Evolutionary conservation across 2,888 invertebrate species (phyloP), one percentile per base, ranked within the genome.

Genomic region (Sphinx pinastri): DNA sequence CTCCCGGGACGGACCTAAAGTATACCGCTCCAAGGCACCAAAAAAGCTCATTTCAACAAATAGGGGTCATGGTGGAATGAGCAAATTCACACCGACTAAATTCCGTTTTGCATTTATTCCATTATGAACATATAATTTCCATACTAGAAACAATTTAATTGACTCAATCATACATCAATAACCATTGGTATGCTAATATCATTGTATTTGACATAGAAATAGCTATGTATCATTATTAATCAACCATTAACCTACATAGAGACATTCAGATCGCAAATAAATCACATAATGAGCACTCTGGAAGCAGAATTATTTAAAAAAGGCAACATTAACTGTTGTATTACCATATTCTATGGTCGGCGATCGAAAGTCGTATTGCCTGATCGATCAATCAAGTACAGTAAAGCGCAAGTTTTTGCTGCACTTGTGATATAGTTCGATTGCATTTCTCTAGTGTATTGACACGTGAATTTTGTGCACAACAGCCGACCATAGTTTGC

Each of bases 311-410:
- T 63, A 63, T 69, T 69, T 63, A 69, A 69, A 69, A 45, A 54
- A 55, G 54, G 54, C 63, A 55, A 11, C 19, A 10, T 52, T 52
- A 45, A 45, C 45, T 54, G 60, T 25, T 49, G 68, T 67, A 67
- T 75, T 71, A 71, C 75, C 75, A 73, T 75, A 71, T 72, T 71
- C 68, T 70, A 59, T 72, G 49, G 54, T 25, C 60, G 59, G 68
- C 19, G 31, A 67, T 69, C 68, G 73, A 73, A 75, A 73, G 71
- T 72, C 60, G 75, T 73, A 63, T 73, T 70, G 52, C 68, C 70
- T 70, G 70, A 70, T 68, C 67, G 67, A 70, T 67, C 52, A 51
- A 70, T 67, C 70, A 70, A 67, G 70, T 52, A 59, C 58, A 31
- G 31, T 70, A 45, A 59, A 57, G 25, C 19, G 54, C 54, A 52